These are phyloP conservation scores for Noctua janthe DNA, from an alignment of 2,888 invertebrate genomes.

Conservation along the genomic window DNA sequence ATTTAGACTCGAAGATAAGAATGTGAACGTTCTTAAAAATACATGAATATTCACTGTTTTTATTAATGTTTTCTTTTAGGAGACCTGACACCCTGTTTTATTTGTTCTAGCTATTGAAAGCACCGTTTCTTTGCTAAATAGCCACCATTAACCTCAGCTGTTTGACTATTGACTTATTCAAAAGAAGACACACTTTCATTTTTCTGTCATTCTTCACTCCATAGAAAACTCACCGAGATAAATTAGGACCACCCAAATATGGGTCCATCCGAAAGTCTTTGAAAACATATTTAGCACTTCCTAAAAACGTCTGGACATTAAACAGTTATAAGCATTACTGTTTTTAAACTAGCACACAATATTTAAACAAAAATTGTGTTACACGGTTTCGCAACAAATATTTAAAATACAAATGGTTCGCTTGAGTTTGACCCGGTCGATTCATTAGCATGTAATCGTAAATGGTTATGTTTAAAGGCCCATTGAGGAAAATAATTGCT, in stretches of 20 bases:
- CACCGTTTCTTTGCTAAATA: neutral
- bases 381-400: constrained; percentile 51
- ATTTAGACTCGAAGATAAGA: no score
- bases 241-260: constrained; percentile 48
- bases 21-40: no score
- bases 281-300: constrained; percentile 24
- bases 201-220: constrained; percentile 7
- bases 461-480: neutral
- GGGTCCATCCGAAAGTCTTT: constrained; percentile 36
- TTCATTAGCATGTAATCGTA: constrained; percentile 37
- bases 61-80: neutral
- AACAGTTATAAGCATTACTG: constrained; percentile 39
- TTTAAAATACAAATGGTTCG: constrained; percentile 20
- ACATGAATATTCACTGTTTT: no score
- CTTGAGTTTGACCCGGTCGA: constrained; percentile 42
- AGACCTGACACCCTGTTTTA: neutral
- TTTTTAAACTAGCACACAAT: constrained; percentile 26
- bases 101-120: neutral
- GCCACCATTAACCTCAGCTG: neutral
- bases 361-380: constrained; percentile 61
- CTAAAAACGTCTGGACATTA: constrained; percentile 17
- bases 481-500: neutral
- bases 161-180: constrained; percentile 7
- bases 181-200: constrained; percentile 23
- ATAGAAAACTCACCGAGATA: constrained; percentile 6